Evolutionary conservation across 2,113 vertebrate species (phyloP).

Genomic region (Pristiophorus japonicus): DNA sequence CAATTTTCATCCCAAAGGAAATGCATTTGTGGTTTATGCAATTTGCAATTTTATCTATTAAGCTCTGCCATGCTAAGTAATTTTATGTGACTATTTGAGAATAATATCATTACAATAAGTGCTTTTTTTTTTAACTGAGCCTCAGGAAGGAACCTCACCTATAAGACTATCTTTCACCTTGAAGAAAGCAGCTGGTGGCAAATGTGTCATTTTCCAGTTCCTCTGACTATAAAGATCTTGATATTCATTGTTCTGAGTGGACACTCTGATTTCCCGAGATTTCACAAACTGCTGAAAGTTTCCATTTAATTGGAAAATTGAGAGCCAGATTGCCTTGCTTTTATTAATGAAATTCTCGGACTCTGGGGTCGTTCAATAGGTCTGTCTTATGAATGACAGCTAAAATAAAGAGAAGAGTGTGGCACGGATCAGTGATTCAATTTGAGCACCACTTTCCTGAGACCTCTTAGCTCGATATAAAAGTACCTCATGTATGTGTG

Average conservation of each 20-base stretch:
- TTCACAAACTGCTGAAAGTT: background rate
- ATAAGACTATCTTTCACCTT: background rate
- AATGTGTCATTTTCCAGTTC: background rate
- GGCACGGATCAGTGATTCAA: background rate
- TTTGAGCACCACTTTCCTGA: background rate
- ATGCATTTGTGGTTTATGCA: background rate
- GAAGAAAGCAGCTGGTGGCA: background rate
- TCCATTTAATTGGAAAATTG: too few relatives aligned
- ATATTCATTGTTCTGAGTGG: background rate
- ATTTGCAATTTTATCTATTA: background rate
- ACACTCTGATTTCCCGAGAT: background rate
- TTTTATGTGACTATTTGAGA: background rate
- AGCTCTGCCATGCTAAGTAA: background rate
- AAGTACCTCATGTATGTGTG: too few relatives aligned
- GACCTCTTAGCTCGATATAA: background rate
- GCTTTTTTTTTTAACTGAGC: background rate
- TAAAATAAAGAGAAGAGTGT: background rate
- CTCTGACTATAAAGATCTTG: background rate
- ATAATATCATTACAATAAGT: background rate
- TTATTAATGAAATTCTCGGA: background rate
- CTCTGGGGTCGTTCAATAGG: background rate
- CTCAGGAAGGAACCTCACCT: background rate
- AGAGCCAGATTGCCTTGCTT: background rate
- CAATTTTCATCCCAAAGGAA: background rate
- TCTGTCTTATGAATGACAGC: background rate